Base-by-base conservation (phyloP, 2,797 vertebrate genomes). In the Columba guinea region DNA sequence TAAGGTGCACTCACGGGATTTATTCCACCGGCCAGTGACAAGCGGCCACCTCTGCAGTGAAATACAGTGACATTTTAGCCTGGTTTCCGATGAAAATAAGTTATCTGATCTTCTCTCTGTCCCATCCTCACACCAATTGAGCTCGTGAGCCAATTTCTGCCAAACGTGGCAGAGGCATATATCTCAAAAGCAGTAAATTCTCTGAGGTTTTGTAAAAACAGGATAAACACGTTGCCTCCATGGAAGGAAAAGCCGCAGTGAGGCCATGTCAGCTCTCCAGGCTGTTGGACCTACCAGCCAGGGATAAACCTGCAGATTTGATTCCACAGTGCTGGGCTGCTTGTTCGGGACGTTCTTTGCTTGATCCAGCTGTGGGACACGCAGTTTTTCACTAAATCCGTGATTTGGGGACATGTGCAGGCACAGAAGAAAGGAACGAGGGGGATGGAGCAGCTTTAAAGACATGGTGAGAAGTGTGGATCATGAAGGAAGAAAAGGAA, bases 321-420 rank as follows among this genome's bases (percentile, higher is more conserved):
- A 18, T 62, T 51, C 58, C 51, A 48, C 1, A 1, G 71, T 51
- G 39, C 2, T 0, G n/a, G 10, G 56, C 22, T 59, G 24, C 19
- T 28, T 26, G 21, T 8, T 51, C 3, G 1, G 26, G 7, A 26
- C 0, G 2, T 23, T 6, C 27, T 44, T 59, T 2, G 1, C 28
- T 52, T 24, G 14, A 56, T 35, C 41, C 53, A 77, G 34, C 35
- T 34, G 11, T 0, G 12, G 19, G 2, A 34, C 17, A 1, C 1
- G 22, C 15, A 35, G 44, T 9, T 73, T 52, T 84, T 55, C 22
- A 32, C 15, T 51, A 35, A 13, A 12, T 1, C 7, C 4, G 22
- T n/a, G 27, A 14, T 44, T 28, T 2, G 4, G 27, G 21, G 59
- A 32, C 44, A 28, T 1, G 6, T n/a, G 27, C 14, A 32, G 48